Percentiles rank a stretch among this genome's conserved stretches.
These are phyloP conservation scores for Hydractinia echinata DNA, from an alignment of 30 jellyfish, hydroid and myxozoan genomes.

Conservation along the genomic window DNA sequence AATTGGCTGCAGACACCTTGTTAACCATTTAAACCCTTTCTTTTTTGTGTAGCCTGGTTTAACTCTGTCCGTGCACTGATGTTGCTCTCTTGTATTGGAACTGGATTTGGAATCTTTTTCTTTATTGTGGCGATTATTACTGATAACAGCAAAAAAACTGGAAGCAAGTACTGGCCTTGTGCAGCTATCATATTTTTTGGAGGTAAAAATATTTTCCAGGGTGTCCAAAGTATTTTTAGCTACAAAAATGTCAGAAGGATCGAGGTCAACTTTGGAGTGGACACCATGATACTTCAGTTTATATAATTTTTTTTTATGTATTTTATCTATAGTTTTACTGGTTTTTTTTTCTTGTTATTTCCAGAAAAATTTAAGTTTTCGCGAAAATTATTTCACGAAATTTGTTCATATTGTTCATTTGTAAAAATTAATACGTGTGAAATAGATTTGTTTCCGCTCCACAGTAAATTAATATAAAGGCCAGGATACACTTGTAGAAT, in stretches of 20 bases:
- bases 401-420: too few species aligned
- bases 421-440: too few species aligned
- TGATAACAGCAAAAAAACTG: slow-evolving; percentile 26
- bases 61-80: slow-evolving; percentile 17
- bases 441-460: too few species aligned
- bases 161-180: slow-evolving; percentile 25
- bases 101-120: slow-evolving; percentile 21
- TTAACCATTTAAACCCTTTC: not conserved
- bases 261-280: not conserved
- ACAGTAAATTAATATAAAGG: too few species aligned
- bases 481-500: too few species aligned
- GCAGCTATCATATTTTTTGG: not conserved
- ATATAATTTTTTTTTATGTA: not conserved
- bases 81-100: slow-evolving; percentile 25
- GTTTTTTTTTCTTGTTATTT: too few species aligned
- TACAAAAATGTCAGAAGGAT: not conserved
- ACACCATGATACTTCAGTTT: not conserved
- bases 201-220: not conserved
- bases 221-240: not conserved
- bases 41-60: slow-evolving; percentile 19
- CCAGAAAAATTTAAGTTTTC: too few species aligned
- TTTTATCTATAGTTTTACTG: not conserved
- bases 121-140: slow-evolving; percentile 6
- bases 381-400: too few species aligned
- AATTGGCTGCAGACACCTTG: not conserved